A percentile compares a stretch with the other conserved stretches of the same genome.
Conservation (phyloP, 2,888 invertebrate species). For the Drosophila mercatorum region DNA sequence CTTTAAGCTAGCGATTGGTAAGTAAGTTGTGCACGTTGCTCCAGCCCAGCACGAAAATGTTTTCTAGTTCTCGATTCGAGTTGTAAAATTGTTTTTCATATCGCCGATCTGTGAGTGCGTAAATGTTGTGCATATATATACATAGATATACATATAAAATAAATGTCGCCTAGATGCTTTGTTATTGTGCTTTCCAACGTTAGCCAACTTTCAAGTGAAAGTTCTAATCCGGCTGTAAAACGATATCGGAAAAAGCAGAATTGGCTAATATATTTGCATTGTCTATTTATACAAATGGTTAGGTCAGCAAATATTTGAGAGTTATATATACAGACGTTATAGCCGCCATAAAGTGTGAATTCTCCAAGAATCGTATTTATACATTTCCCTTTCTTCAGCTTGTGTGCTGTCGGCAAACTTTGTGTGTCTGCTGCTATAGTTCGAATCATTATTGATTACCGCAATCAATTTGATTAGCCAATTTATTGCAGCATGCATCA, state of each 20-base stretch:
- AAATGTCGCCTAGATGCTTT: conserved; percentile 1
- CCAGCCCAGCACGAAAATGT: conserved; percentile 21
- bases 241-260: conserved; percentile 25
- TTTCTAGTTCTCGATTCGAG: conserved; percentile 18
- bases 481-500: conserved; percentile 19
- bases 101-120: neutral
- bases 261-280: conserved; percentile 46
- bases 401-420: conserved; percentile 1
- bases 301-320: conserved; percentile 16
- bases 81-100: neutral
- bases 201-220: conserved; percentile 57
- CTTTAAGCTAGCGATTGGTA: conserved; percentile 25
- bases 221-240: conserved; percentile 72
- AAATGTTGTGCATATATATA: neutral
- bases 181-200: conserved; percentile 43
- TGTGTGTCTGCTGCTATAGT: conserved; percentile 2
- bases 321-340: neutral
- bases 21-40: conserved; percentile 53
- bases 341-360: neutral
- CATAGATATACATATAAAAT: neutral
- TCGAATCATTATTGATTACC: conserved; percentile 10
- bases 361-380: conserved; percentile 8
- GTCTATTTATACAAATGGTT: conserved; percentile 45
- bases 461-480: conserved; percentile 23
- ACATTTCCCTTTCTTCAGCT: neutral